phyloP scores from a whole-genome alignment of 1,140 invertebrate genomes.

The Drosophila cardini region DNA sequence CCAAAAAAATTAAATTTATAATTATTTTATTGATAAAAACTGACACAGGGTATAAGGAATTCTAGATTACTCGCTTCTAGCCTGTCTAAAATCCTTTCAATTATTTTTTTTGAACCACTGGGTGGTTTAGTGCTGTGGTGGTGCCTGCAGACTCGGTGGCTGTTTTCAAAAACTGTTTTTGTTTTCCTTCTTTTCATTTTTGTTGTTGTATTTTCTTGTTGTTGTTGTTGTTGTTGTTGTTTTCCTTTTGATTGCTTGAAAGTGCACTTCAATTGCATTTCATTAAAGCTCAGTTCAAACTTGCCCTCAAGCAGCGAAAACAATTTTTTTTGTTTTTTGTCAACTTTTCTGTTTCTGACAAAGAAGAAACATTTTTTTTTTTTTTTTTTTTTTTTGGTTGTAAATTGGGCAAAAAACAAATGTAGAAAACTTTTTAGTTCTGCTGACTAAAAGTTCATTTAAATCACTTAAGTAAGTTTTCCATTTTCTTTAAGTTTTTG shows the following conservation, averaged over 20 bases:
- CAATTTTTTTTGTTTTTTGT: constrained; percentile 7
- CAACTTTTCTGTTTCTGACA: background rate
- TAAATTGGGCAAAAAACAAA: background rate
- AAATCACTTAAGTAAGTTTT: background rate
- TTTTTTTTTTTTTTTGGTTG: no score
- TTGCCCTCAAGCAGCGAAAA: background rate
- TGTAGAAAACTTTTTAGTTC: background rate
- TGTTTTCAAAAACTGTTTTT: constrained; percentile 57
- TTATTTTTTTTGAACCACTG: background rate
- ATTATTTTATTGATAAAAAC: no score
- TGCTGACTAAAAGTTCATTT: background rate
- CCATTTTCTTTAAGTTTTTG: background rate
- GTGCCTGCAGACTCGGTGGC: constrained; percentile 36
- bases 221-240: background rate
- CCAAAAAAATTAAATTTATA: no score
- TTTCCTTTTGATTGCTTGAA: constrained; percentile 27
- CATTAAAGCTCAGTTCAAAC: constrained; percentile 64
- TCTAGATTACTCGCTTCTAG: no score
- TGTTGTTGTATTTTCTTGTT: background rate
- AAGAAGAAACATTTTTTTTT: no score
- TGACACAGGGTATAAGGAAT: no score
- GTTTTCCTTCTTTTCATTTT: background rate
- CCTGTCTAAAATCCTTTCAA: no score
- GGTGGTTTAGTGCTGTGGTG: constrained; percentile 9
- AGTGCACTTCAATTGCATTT: constrained; percentile 81